Evolutionary conservation across 2,797 vertebrate genomes (phyloP).

Genomic region (Lycodopsis pacificus): DNA sequence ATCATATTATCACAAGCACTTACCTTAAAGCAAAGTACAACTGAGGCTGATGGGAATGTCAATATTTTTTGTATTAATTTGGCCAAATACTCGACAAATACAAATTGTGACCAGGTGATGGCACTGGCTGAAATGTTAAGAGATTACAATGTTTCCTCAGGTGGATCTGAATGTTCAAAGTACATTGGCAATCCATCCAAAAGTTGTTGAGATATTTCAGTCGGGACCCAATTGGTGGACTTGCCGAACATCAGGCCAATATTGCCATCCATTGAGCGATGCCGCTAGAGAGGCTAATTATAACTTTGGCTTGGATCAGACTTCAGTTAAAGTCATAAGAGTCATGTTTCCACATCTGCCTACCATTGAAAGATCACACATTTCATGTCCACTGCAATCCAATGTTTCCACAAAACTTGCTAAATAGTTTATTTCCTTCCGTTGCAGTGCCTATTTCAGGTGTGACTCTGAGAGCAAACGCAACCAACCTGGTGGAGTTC

Average conservation of each 20-base stretch:
- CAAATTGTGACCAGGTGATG: neutral
- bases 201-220: neutral
- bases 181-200: neutral
- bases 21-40: neutral
- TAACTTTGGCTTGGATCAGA: neutral
- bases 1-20: neutral
- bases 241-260: neutral
- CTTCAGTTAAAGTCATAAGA: neutral
- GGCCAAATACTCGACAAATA: neutral
- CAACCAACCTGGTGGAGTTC: constrained; percentile 75
- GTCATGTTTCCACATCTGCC: neutral
- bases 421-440: constrained; percentile 17
- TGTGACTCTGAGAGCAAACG: constrained; percentile 54
- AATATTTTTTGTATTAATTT: neutral
- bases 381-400: neutral
- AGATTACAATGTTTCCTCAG: neutral
- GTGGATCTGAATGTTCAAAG: neutral
- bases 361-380: neutral
- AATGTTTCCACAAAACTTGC: neutral
- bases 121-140: neutral
- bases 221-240: neutral
- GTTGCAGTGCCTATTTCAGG: constrained; percentile 72
- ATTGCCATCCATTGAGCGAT: neutral
- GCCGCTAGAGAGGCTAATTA: neutral
- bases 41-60: neutral